Percentiles rank a stretch among this genome's conserved stretches.
These are phyloP conservation scores for Basileuterus tristriatus DNA, from an alignment of 2,797 vertebrate genomes.

Conservation along the genomic window DNA sequence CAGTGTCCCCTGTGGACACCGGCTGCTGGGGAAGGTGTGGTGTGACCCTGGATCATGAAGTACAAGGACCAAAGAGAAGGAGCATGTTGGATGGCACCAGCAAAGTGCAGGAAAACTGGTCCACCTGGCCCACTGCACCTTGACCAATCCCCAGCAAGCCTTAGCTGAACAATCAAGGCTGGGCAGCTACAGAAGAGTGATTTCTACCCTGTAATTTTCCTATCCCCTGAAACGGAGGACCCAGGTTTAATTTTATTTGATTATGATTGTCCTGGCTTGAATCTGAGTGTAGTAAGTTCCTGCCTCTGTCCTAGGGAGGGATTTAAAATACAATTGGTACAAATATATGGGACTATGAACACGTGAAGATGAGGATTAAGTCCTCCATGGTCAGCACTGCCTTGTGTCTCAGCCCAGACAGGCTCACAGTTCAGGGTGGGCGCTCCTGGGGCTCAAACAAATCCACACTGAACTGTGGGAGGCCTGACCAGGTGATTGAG, in stretches of 20 bases:
- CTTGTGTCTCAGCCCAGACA: not conserved
- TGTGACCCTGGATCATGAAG: not conserved
- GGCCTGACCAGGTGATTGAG: fast-evolving
- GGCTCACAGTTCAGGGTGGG: not conserved
- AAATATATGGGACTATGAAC: not conserved
- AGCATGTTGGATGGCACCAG: not conserved
- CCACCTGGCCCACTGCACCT: not conserved
- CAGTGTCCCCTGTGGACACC: fast-evolving
- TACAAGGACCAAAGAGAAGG: not conserved
- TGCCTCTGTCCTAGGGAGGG: not conserved
- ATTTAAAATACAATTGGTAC: not conserved
- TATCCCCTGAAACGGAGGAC: not conserved
- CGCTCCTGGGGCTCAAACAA: not conserved
- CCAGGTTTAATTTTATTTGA: not conserved
- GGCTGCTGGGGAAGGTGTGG: not conserved
- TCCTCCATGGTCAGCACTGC: too few species aligned
- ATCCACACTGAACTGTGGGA: not conserved
- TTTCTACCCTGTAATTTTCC: not conserved
- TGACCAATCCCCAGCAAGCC: not conserved
- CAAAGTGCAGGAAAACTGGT: not conserved
- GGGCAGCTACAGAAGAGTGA: not conserved
- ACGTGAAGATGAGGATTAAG: not conserved
- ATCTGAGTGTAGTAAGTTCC: not conserved
- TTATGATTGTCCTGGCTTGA: not conserved
- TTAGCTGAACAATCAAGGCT: not conserved